phyloP scores from a whole-genome alignment of 2,888 invertebrate species.

The Phengaris arion region DNA sequence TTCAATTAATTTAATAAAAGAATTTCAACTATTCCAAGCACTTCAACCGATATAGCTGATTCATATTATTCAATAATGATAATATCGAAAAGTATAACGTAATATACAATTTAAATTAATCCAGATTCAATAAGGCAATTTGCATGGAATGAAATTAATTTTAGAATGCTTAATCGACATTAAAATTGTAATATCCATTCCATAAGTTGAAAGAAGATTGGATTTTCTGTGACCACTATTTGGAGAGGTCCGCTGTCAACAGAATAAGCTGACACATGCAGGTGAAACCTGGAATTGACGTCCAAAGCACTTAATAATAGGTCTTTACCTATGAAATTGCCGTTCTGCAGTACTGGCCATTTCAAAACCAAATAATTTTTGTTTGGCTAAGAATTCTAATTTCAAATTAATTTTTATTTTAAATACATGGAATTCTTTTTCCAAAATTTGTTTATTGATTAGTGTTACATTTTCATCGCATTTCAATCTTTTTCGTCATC shows the following conservation, averaged over 20 bases:
- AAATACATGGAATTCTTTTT: too few species aligned
- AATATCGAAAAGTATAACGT: not conserved
- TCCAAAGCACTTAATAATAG: not conserved
- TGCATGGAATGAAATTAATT: not conserved
- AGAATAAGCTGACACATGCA: conserved; percentile 7
- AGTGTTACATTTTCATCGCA: too few species aligned
- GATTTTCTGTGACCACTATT: not conserved
- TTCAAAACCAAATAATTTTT: too few species aligned
- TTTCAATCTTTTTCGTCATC: too few species aligned
- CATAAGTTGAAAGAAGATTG: not conserved
- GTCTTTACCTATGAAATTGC: too few species aligned
- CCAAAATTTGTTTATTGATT: too few species aligned
- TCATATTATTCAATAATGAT: not conserved
- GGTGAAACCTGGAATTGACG: not conserved
- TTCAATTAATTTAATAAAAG: not conserved
- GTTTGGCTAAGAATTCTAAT: too few species aligned
- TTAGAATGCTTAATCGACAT: not conserved
- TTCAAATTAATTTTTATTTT: too few species aligned
- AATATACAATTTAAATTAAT: not conserved
- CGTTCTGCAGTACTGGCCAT: too few species aligned
- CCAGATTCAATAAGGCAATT: not conserved
- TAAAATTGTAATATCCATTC: not conserved
- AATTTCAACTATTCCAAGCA: not conserved
- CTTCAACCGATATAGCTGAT: not conserved
- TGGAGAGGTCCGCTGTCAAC: not conserved